Base-by-base conservation (phyloP, 1,140 invertebrate genomes). In the Harlomillsia oculata region DNA sequence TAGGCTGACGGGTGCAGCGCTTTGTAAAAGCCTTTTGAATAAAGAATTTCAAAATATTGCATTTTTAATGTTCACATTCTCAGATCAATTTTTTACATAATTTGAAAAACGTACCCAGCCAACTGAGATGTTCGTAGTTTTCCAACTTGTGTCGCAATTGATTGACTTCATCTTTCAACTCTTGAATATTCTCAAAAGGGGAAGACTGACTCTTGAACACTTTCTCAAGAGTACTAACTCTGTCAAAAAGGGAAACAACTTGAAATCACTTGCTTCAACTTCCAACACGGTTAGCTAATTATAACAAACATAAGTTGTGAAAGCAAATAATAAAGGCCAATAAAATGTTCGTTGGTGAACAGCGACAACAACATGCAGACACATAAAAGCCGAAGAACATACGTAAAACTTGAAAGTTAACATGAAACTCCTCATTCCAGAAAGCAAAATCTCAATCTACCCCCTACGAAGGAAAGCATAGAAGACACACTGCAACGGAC, bases 51-150 rank as follows among this genome's bases (percentile, higher is more conserved):
- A 56, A 30, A 49, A n/a, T 34, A 32, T 3, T 11, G 29, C 21
- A n/a, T 43, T 23, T 53, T 32, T 14, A 16, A 29, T 25, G 49
- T 39, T 9, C n/a, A 39, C 5, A 43, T 43, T 13, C 40, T 9
- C 9, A 43, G 9, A 20, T 20, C 11, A 11, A 34, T 34, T 34
- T 34, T 9, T 34, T 34, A 34, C 9, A n/a, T n/a, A 34, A 34
- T 34, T 9, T n/a, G n/a, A 9, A n/a, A 34, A n/a, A 46, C 68
- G 78, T 70, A 78, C 83, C 82, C 46, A 84, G 70, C 82, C 82
- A 84, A 67, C 80, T 83, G 53, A 84, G 74, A 67, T 81, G 80
- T 64, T 83, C 81, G 23, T 81, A 77, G 37, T 80, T 82, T 69
- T 84, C 81, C 52, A 84, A 70, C 68, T 81, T 82, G 60, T 78